These are phyloP conservation scores for Bicyclus anynana DNA, from an alignment of 1,140 invertebrate genomes.

Conservation along the genomic window DNA sequence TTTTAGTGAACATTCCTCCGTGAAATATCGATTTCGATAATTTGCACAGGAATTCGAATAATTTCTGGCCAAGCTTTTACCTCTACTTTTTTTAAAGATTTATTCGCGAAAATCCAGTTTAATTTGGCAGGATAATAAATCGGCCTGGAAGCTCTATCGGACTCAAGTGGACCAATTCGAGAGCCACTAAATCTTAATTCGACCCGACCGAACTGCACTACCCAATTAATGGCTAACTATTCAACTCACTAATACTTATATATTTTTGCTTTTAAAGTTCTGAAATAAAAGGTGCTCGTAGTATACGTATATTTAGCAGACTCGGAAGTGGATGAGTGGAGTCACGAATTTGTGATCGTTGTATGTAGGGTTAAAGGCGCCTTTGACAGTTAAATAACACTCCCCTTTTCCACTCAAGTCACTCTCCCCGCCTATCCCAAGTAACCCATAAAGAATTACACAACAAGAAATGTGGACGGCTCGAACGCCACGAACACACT, in stretches of 20 bases:
- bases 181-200: slow-evolving; percentile 27
- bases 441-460: too few species aligned
- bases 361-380: too few species aligned
- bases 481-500: too few species aligned
- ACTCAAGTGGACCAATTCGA: slow-evolving; percentile 24
- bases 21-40: background rate
- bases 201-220: slow-evolving; percentile 14
- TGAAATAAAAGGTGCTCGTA: background rate
- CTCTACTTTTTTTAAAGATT: slow-evolving; percentile 9
- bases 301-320: too few species aligned
- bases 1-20: background rate
- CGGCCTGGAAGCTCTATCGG: background rate
- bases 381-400: too few species aligned
- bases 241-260: background rate
- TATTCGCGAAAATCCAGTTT: slow-evolving; percentile 5
- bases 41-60: background rate
- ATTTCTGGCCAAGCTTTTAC: slow-evolving; percentile 1
- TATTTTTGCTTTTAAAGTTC: slow-evolving; percentile 7
- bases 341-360: too few species aligned
- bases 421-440: too few species aligned
- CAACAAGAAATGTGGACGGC: too few species aligned
- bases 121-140: slow-evolving; percentile 7
- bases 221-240: background rate
- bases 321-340: too few species aligned
- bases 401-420: too few species aligned